Conservation (phyloP, 2,113 vertebrate species). For the Otocyon megalotis region DNA sequence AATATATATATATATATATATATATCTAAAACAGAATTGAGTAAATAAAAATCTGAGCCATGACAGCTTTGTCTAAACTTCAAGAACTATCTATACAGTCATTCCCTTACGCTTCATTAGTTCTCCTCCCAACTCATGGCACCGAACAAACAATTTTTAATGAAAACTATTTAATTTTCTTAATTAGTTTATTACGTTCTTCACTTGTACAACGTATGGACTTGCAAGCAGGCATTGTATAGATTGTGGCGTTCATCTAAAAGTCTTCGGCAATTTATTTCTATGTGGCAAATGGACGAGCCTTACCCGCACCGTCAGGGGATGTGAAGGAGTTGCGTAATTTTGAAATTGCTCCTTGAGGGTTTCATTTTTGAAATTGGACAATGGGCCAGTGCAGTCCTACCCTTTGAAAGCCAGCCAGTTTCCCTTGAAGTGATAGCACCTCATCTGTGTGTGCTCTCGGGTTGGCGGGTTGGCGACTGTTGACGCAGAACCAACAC, state of each 20-base stretch:
- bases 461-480: background rate
- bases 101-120: background rate
- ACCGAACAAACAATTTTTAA: background rate
- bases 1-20: background rate
- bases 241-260: background rate
- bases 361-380: slow-evolving; percentile 40
- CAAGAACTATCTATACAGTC: background rate
- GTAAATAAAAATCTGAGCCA: background rate
- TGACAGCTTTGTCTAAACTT: background rate
- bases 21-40: background rate
- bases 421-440: background rate
- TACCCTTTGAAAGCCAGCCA: slow-evolving; percentile 24
- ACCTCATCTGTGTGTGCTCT: slow-evolving; percentile 27
- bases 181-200: background rate
- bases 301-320: background rate
- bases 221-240: background rate
- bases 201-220: background rate
- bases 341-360: slow-evolving; percentile 41
- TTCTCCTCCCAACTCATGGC: background rate
- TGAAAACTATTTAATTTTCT: background rate
- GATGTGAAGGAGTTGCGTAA: background rate
- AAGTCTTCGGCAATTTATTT: background rate
- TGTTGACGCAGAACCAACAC: slow-evolving; percentile 23
- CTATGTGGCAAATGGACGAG: background rate
- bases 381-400: background rate